Conservation (phyloP, 2,797 vertebrate species). For the Gastrophryne carolinensis region DNA sequence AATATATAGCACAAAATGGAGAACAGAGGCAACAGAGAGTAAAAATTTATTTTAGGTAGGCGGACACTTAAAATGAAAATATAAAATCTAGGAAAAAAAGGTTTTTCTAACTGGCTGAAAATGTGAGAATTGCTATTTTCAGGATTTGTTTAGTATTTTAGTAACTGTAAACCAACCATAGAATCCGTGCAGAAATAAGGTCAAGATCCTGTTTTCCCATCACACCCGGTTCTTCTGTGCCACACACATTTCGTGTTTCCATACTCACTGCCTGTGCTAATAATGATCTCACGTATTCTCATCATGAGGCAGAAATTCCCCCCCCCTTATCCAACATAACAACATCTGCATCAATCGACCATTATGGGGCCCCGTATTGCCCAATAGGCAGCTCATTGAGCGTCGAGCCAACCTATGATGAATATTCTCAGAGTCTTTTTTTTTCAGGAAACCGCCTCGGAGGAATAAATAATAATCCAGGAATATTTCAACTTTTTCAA, state of each 20-base stretch:
- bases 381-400: conserved; percentile 22
- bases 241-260: conserved; percentile 24
- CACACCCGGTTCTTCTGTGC: conserved; percentile 3
- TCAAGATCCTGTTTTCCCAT: background rate
- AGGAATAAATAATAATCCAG: conserved; percentile 39
- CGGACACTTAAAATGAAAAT: too few relatives aligned
- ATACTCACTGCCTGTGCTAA: conserved; percentile 21
- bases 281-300: conserved; percentile 41
- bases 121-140: too few relatives aligned
- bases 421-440: conserved; percentile 19
- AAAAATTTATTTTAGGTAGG: too few relatives aligned
- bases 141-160: too few relatives aligned
- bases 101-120: too few relatives aligned
- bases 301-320: conserved; percentile 36
- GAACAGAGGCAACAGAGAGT: too few relatives aligned
- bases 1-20: too few relatives aligned
- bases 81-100: too few relatives aligned
- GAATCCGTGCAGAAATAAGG: too few relatives aligned
- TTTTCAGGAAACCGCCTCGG: conserved; percentile 42
- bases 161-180: too few relatives aligned
- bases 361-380: background rate
- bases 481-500: conserved; percentile 19
- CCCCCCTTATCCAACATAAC: conserved; percentile 10
- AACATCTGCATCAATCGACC: conserved; percentile 41
- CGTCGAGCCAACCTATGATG: conserved; percentile 11